These are phyloP conservation scores for Polyploca ridens DNA, from an alignment of 2,888 invertebrate species.

Conservation along the genomic window DNA sequence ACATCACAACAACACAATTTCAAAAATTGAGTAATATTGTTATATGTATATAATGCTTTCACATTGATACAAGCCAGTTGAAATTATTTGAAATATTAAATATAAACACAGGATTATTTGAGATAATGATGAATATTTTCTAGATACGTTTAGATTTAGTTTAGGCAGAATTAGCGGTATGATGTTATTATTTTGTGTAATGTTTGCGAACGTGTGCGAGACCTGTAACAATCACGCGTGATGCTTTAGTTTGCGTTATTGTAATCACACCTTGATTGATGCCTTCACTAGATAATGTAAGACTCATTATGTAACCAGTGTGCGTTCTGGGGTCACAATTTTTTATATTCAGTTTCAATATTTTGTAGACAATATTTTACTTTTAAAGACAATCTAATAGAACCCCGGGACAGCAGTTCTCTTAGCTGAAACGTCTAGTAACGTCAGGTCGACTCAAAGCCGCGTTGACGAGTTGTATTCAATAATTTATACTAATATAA, in stretches of 20 bases:
- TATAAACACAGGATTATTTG: slow-evolving; percentile 39
- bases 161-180: slow-evolving; percentile 73
- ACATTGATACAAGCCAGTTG: slow-evolving; percentile 53
- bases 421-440: neutral
- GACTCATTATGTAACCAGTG: slow-evolving; percentile 42
- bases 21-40: slow-evolving; percentile 27
- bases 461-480: neutral
- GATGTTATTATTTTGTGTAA: slow-evolving; percentile 66
- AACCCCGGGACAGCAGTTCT: neutral
- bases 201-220: slow-evolving; percentile 67
- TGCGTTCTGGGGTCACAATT: slow-evolving; percentile 44
- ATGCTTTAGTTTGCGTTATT: slow-evolving; percentile 62
- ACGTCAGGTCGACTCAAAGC: neutral
- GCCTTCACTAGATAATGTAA: slow-evolving; percentile 71
- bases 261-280: slow-evolving; percentile 66
- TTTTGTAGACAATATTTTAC: slow-evolving; percentile 28
- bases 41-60: slow-evolving; percentile 81
- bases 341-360: slow-evolving; percentile 28
- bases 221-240: slow-evolving; percentile 58
- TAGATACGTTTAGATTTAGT: slow-evolving; percentile 73
- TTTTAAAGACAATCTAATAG: neutral
- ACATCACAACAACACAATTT: slow-evolving; percentile 7
- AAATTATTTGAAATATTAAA: slow-evolving; percentile 40
- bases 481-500: slow-evolving; percentile 31
- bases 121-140: slow-evolving; percentile 47